Percentiles rank a stretch among this genome's conserved stretches.
Evolutionary conservation across 2,888 invertebrate genomes (phyloP).

Genomic region (Halictus ligatus): DNA sequence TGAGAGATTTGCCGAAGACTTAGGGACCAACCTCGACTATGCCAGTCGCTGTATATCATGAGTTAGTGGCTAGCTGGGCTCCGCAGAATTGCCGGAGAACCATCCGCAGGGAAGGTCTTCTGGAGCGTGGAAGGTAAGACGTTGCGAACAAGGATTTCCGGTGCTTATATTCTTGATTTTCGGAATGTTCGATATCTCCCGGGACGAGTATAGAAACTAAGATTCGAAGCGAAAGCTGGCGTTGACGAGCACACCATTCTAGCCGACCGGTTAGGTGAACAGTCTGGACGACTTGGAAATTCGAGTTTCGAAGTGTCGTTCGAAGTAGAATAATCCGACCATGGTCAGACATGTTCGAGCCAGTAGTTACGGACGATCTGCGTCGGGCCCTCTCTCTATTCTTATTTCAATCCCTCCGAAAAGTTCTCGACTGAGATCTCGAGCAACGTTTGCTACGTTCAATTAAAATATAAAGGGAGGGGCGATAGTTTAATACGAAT

Average conservation of each 20-base stretch:
- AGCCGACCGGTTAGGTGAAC: conserved; percentile 8
- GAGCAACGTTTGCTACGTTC: conserved; percentile 26
- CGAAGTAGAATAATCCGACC: conserved; percentile 6
- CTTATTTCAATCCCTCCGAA: background rate
- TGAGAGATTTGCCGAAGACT: conserved; percentile 35
- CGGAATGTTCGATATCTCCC: conserved; percentile 10
- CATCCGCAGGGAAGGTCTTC: conserved; percentile 18
- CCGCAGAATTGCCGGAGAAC: conserved; percentile 19
- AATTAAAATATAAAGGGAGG: conserved; percentile 29
- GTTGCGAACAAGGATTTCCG: background rate
- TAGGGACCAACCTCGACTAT: conserved; percentile 15
- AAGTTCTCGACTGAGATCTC: conserved; percentile 11
- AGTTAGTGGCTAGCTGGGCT: conserved; percentile 14
- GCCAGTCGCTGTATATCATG: conserved; percentile 17
- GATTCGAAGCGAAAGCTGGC: background rate
- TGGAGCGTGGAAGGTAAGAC: background rate
- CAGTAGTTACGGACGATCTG: conserved; percentile 18
- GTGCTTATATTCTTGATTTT: conserved; percentile 20
- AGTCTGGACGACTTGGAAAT: conserved; percentile 23
- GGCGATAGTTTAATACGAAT: background rate
- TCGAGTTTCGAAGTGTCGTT: conserved; percentile 38
- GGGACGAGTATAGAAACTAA: background rate
- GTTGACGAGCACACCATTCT: background rate
- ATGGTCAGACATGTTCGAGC: conserved; percentile 26
- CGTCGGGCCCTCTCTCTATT: background rate